Conservation (phyloP, 2,888 invertebrate species). For the Panopea generosa region DNA sequence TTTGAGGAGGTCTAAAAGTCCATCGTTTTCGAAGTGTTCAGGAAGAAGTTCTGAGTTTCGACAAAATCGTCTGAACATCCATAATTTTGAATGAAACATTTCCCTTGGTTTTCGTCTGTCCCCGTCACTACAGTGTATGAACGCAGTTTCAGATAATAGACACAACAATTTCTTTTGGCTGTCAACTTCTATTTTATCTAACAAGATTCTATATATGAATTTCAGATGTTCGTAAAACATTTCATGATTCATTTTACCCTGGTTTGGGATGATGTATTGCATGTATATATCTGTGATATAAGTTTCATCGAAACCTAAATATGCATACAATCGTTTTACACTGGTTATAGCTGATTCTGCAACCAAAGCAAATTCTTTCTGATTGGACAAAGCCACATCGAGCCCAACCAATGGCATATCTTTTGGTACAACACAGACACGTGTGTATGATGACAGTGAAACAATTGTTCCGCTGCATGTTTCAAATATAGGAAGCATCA, state of each 20-base stretch:
- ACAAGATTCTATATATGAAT: slow-evolving; percentile 34
- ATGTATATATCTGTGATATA: neutral
- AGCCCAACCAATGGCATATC: slow-evolving; percentile 7
- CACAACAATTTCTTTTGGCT: neutral
- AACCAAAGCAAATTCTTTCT: neutral
- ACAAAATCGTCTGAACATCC: neutral
- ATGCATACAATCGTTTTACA: too few relatives aligned
- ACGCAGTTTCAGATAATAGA: neutral
- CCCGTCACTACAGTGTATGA: neutral
- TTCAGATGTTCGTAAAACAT: too few relatives aligned
- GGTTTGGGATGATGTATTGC: neutral
- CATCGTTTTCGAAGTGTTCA: slow-evolving; percentile 3
- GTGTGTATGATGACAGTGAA: neutral
- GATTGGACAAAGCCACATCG: neutral
- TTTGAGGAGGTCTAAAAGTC: slow-evolving; percentile 36
- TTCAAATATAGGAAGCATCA: neutral
- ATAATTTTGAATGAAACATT: neutral
- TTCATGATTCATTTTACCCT: too few relatives aligned
- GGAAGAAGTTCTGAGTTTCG: slow-evolving; percentile 23
- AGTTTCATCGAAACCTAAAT: neutral
- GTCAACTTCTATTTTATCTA: slow-evolving; percentile 28
- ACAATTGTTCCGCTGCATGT: neutral
- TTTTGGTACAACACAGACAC: neutral
- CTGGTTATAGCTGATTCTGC: too few relatives aligned
- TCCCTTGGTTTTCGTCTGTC: neutral